Base-by-base conservation (phyloP, 1,140 invertebrate genomes). In the Pseudomyrmex pallidus region DNA sequence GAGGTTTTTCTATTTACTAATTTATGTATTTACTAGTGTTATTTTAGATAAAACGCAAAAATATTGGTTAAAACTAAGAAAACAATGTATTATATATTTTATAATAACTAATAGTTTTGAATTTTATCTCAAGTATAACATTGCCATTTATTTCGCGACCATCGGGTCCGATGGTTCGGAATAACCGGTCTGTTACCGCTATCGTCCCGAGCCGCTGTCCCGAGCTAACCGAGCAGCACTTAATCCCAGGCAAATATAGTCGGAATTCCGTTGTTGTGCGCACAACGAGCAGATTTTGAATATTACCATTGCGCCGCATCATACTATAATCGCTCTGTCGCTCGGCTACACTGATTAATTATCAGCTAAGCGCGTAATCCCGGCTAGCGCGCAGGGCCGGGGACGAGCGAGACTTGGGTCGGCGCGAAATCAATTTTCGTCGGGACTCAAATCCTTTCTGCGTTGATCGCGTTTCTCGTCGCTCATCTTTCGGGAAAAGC, bases 201-300 rank as follows among this genome's bases (percentile, higher is more conserved):
- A 88, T 88, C 63, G 59, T 87, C 67, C 57, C 57, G 59, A 57
- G n/a, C 85, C 64, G 74, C 82, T 77, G 61, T 87, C 73, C 82
- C 82, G 5, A 35, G 35, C 35, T 35, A 62, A 84, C 64, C 86
- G 57, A 68, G 35, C 77, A 56, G 76, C 54, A 89, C 90, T 90
- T 90, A 90, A 90, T 91, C 89, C 86, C 54, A 35, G n/a, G 73
- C 85, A 83, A 86, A 85, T 85, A 86, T 80, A 87, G 83, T 85
- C 87, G 82, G 74, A 90, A 91, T 91, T 84, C 83, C 89, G 61
- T 90, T 91, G 89, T 89, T 89, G 85, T 86, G 85, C 86, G 78
- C 76, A 89, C 85, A 83, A 85, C 87, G 61, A 82, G 35, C 73
- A 83, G 85, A 89, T 35, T 85, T 74, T 68, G 80, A 85, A 80